Conservation (phyloP, 1,140 invertebrate species). For the Drosophila sp. region DNA sequence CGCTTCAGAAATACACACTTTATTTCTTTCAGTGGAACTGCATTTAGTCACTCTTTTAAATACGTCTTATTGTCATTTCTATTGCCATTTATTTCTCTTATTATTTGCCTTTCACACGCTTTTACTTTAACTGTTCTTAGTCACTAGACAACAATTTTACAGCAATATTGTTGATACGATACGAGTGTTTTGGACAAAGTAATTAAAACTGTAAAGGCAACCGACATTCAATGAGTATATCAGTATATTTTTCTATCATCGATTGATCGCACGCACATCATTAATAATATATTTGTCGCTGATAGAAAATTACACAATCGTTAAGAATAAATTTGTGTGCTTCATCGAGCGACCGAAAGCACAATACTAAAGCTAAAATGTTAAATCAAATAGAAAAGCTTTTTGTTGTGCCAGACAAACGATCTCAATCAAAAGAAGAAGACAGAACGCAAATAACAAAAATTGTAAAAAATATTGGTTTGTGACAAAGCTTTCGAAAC, state of each 20-base stretch:
- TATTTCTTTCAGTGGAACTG: constrained; percentile 28
- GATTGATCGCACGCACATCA: constrained; percentile 10
- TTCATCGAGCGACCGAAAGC: constrained; percentile 26
- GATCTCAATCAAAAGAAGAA: not conserved
- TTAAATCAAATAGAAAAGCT: constrained; percentile 34
- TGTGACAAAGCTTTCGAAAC: constrained; percentile 8
- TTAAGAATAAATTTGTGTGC: constrained; percentile 36
- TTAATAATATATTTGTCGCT: constrained; percentile 25
- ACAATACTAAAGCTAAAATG: constrained; percentile 37
- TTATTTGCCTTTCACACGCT: constrained; percentile 28
- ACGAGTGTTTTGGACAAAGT: not conserved
- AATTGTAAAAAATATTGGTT: constrained; percentile 6
- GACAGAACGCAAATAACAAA: constrained; percentile 6
- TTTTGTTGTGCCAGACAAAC: constrained; percentile 13
- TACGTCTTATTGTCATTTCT: constrained; percentile 26
- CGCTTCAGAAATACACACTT: constrained; percentile 6
- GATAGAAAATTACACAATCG: constrained; percentile 36
- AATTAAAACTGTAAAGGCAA: not conserved
- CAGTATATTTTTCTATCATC: not conserved
- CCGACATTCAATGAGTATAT: constrained; percentile 2
- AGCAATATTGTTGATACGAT: constrained; percentile 1
- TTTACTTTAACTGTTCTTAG: constrained; percentile 14
- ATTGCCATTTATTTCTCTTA: constrained; percentile 23
- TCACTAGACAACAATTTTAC: constrained; percentile 5
- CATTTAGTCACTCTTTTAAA: constrained; percentile 38